Evolutionary conservation across 1,140 invertebrate genomes (phyloP).

Genomic region (Leptinotarsa defecta): DNA sequence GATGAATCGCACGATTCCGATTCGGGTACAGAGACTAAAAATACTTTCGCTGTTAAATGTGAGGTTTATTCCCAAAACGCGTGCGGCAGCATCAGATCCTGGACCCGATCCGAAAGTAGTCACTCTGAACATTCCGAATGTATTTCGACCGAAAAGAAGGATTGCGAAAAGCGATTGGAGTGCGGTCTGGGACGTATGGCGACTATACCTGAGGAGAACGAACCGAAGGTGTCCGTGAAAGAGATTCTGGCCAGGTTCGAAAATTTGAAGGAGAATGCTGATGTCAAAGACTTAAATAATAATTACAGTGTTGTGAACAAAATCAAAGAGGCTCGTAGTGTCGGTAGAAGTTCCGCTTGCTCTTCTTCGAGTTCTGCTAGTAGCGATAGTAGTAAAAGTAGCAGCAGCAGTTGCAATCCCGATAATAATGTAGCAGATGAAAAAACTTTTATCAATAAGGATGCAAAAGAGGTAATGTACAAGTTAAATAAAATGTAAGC

Average conservation of each 20-base stretch:
- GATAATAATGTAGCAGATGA: neutral
- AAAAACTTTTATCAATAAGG: neutral
- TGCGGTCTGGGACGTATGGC: conserved; percentile 64
- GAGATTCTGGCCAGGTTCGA: conserved; percentile 80
- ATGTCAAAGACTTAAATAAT: conserved; percentile 38
- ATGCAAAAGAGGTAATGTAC: neutral
- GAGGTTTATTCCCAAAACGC: conserved; percentile 50
- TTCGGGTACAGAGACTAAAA: conserved; percentile 57
- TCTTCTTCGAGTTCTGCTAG: conserved; percentile 2
- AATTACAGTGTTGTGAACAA: conserved; percentile 25
- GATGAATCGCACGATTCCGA: conserved; percentile 63
- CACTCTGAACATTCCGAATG: conserved; percentile 49
- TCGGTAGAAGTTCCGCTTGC: neutral
- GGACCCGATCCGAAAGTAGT: conserved; percentile 41
- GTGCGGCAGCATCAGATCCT: conserved; percentile 49
- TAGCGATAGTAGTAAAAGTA: neutral
- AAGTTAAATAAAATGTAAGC: neutral
- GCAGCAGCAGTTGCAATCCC: neutral
- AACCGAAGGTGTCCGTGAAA: conserved; percentile 78
- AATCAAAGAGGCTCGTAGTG: neutral
- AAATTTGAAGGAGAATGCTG: conserved; percentile 60
- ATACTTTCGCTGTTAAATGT: conserved; percentile 52
- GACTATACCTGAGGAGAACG: conserved; percentile 78
- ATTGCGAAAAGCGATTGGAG: conserved; percentile 37
- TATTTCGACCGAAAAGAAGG: conserved; percentile 36